Evolutionary conservation across 2,113 vertebrate species (phyloP).

Genomic region (Misgurnus mizolepis): DNA sequence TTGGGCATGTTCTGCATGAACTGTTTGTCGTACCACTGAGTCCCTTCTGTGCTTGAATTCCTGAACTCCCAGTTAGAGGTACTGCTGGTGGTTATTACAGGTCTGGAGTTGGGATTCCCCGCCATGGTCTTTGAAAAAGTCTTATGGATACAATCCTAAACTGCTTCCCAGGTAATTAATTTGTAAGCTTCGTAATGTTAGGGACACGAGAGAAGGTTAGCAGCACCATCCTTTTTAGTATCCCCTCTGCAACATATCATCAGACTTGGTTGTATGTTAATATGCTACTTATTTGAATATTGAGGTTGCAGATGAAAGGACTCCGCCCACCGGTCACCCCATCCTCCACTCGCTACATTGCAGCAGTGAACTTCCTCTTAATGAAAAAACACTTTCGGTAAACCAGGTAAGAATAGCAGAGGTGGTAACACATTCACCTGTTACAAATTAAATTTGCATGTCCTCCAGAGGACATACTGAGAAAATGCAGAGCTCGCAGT

Average conservation of each 20-base stretch:
- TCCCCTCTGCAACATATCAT: background rate
- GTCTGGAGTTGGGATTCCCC: conserved; percentile 18
- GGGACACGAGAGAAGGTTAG: background rate
- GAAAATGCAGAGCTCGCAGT: no score
- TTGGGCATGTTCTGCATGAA: conserved; percentile 16
- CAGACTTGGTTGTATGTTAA: background rate
- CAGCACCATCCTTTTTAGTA: background rate
- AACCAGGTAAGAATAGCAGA: background rate
- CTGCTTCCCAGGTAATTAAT: background rate
- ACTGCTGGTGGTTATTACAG: conserved; percentile 35
- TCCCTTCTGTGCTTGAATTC: background rate
- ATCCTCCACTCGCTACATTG: background rate
- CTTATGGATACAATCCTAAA: background rate
- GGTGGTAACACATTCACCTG: background rate
- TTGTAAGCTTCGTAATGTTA: background rate
- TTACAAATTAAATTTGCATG: no score
- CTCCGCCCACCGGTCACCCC: background rate
- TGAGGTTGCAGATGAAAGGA: conserved; percentile 1
- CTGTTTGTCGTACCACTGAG: conserved; percentile 35
- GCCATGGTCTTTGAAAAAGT: conserved; percentile 29
- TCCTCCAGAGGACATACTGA: no score
- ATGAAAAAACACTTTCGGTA: background rate
- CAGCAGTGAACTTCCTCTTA: no score
- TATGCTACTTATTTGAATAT: background rate
- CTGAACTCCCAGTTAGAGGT: conserved; percentile 16